These are phyloP conservation scores for Kryptolebias ocellatus DNA, from an alignment of 2,797 vertebrate species.

Conservation along the genomic window DNA sequence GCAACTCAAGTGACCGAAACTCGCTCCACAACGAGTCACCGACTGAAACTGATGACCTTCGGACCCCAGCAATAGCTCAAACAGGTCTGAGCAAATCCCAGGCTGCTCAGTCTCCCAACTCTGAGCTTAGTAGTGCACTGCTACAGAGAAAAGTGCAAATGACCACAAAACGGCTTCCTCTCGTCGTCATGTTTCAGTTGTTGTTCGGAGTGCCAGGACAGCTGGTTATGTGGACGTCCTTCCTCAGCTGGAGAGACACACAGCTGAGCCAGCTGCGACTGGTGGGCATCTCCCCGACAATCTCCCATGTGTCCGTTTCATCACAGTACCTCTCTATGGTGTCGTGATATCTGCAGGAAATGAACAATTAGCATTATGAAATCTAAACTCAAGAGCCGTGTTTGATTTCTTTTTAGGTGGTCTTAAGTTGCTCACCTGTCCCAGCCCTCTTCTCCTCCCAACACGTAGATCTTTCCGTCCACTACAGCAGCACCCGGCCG, in stretches of 20 bases:
- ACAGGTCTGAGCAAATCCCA: conserved; percentile 21
- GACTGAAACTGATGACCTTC: conserved; percentile 17
- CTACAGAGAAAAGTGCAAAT: conserved; percentile 10
- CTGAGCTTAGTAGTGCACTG: conserved; percentile 17
- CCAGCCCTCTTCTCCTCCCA: conserved; percentile 87
- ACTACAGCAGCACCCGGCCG: conserved; percentile 84
- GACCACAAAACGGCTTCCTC: conserved; percentile 9
- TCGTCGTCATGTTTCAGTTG: conserved; percentile 47
- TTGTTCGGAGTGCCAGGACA: conserved; percentile 57
- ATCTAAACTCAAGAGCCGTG: background rate
- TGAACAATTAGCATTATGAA: background rate
- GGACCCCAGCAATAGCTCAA: conserved; percentile 33
- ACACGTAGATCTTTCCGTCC: conserved; percentile 84
- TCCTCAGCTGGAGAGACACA: conserved; percentile 82
- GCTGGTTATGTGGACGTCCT: conserved; percentile 68
- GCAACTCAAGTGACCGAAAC: conserved; percentile 22
- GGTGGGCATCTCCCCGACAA: conserved; percentile 85
- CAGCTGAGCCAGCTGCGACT: conserved; percentile 88
- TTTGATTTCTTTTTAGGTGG: background rate
- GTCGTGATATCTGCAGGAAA: conserved; percentile 81
- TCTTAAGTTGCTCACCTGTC: conserved; percentile 75
- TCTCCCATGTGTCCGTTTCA: conserved; percentile 82
- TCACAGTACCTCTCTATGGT: conserved; percentile 86
- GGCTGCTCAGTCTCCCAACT: conserved; percentile 30
- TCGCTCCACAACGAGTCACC: conserved; percentile 20